Evolutionary conservation across 2,888 invertebrate species (phyloP).

Genomic region (Digitonthophagus gazella): DNA sequence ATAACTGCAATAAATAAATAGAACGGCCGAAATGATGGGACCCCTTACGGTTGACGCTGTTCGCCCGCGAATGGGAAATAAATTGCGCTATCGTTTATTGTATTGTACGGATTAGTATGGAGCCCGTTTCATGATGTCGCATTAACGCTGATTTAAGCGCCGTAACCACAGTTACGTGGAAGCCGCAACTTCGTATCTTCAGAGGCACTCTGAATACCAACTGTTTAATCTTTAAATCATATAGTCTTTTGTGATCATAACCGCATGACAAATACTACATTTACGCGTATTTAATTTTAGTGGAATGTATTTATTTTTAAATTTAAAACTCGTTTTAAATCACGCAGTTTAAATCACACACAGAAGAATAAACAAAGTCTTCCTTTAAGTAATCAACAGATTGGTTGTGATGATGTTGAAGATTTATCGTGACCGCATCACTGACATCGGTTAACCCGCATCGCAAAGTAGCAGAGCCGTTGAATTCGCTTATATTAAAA

Average conservation of each 20-base stretch:
- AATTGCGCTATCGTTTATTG: not conserved
- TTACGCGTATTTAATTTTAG: no score
- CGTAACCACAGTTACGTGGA: not conserved
- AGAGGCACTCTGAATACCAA: not conserved
- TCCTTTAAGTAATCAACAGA: no score
- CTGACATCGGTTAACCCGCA: not conserved
- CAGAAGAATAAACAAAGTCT: no score
- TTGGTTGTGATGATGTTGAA: no score
- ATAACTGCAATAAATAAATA: not conserved
- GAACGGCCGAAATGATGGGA: not conserved
- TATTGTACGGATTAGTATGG: not conserved
- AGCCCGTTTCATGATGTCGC: not conserved
- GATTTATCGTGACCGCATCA: no score
- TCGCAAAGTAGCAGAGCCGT: not conserved
- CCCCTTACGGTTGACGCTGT: not conserved
- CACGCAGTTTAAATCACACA: no score
- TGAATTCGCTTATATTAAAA: not conserved
- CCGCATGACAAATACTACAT: no score
- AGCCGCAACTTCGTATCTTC: not conserved
- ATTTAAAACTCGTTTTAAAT: no score
- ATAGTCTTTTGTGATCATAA: no score
- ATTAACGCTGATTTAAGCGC: not conserved
- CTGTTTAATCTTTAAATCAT: not conserved
- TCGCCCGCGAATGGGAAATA: not conserved
- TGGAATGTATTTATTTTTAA: no score